Base-by-base conservation (phyloP, 2,797 vertebrate genomes). In the Prionace glauca region DNA sequence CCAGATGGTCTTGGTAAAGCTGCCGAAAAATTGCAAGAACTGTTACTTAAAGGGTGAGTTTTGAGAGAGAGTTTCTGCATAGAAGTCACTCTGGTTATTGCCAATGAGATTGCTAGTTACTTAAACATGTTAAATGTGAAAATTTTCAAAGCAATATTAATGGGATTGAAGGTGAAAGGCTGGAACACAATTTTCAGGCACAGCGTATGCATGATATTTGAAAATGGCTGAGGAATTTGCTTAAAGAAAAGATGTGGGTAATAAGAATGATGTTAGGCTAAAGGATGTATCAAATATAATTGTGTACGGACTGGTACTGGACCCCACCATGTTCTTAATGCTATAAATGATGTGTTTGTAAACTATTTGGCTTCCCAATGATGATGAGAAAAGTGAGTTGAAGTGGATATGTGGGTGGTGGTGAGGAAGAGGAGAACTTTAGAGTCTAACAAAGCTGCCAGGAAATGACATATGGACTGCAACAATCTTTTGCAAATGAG, bases 31-130 rank as follows among this genome's bases (percentile, higher is more conserved):
- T 96, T 99, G 95, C 98, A 99, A 91, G 99, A 99, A 96, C 98
- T 99, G 60, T 96, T 96, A 0, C 95, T 99, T 91, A 99, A 99
- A 96, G 99, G 99, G 99, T 99, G 96, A 97, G 96, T 96, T 87
- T 41, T 62, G 10, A 45, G 18, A 41, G 65, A 92, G 14, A 20
- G 0, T 20, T 45, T 45, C 65, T 93, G 36, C 20, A 36, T 41
- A 69, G 45, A 79, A n/a, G 1, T 16, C 12, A 79, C 74, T 41
- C 36, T 45, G 36, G 36, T 84, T 41, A 84, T 84, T 84, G 79
- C 18, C 36, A 84, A 41, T 81, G 18, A 1, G 16, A 88, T 65
- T 65, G 88, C 7, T 16, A 16, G 56, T 65, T 36, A n/a, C 14
- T 91, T 91, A 91, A 91, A 8, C 32, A 91, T 20, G 1, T 16